Evolutionary conservation across 1,140 invertebrate species (phyloP).

Genomic region (Pteromalus puparum): DNA sequence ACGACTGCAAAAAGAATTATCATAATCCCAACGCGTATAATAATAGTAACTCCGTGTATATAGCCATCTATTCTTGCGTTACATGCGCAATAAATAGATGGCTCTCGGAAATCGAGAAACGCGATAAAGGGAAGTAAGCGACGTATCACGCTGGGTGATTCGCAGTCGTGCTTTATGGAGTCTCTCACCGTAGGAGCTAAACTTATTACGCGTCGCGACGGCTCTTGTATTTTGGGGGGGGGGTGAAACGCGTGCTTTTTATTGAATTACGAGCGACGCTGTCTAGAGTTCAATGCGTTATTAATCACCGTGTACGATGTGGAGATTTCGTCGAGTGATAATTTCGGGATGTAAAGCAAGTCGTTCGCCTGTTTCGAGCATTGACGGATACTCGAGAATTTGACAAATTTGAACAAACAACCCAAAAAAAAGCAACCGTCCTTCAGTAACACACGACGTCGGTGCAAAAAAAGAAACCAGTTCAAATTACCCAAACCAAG

Average conservation of each 20-base stretch:
- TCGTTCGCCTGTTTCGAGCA: background rate
- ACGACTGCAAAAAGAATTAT: too few species aligned
- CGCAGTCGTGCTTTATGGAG: conserved; percentile 40
- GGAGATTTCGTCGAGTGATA: too few species aligned
- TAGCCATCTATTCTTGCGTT: too few species aligned
- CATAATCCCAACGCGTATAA: too few species aligned
- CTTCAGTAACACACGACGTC: background rate
- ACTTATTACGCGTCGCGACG: conserved; percentile 36
- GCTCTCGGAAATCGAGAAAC: conserved; percentile 30
- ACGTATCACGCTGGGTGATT: conserved; percentile 32
- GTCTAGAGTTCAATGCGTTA: background rate
- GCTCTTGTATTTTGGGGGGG: conserved; percentile 12
- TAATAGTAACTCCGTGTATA: background rate
- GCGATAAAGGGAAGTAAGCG: conserved; percentile 32
- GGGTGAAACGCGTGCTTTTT: conserved; percentile 34
- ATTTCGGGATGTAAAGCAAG: background rate
- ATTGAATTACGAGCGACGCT: conserved; percentile 29
- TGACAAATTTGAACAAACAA: background rate
- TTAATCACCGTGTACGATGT: too few species aligned
- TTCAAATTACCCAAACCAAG: background rate
- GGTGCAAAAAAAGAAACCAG: too few species aligned
- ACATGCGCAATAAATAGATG: background rate
- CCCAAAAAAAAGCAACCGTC: background rate
- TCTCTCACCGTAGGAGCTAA: conserved; percentile 37
- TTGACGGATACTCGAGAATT: background rate